phyloP scores from a whole-genome alignment of 2,888 invertebrate species.

The Orthosia incerta region DNA sequence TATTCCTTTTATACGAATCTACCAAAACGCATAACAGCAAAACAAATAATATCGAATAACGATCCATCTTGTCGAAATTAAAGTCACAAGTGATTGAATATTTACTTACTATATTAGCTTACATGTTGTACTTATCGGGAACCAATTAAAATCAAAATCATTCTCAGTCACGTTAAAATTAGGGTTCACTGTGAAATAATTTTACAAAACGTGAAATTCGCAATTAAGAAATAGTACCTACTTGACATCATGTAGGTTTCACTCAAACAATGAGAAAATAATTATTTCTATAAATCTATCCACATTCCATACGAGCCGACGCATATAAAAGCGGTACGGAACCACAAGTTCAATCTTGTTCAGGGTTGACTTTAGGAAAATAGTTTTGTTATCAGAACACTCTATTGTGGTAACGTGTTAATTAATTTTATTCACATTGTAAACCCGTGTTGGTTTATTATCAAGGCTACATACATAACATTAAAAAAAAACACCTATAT shows the following conservation, averaged over 20 bases:
- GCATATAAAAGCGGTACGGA: constrained; percentile 7
- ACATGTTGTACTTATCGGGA: constrained; percentile 6
- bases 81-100: constrained; percentile 20
- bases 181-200: constrained; percentile 18
- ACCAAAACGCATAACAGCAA: constrained; percentile 50
- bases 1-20: constrained; percentile 54
- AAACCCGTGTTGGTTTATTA: constrained; percentile 9
- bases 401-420: constrained; percentile 25
- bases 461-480: not conserved
- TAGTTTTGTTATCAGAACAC: constrained; percentile 40
- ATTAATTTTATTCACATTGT: constrained; percentile 32
- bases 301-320: no score
- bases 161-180: not conserved
- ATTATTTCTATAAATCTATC: no score
- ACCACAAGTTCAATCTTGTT: constrained; percentile 17
- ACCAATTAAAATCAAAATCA: constrained; percentile 26
- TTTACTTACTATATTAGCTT: constrained; percentile 5
- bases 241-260: no score
- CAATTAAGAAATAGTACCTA: no score
- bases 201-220: no score
- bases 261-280: no score
- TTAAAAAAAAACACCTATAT: not conserved
- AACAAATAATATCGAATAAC: constrained; percentile 39
- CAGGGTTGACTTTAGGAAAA: constrained; percentile 22
- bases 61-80: constrained; percentile 51